A percentile compares a stretch with the other conserved stretches of the same genome.
Evolutionary conservation across 2,113 vertebrate genomes (phyloP).

Genomic region (Pagrus major): DNA sequence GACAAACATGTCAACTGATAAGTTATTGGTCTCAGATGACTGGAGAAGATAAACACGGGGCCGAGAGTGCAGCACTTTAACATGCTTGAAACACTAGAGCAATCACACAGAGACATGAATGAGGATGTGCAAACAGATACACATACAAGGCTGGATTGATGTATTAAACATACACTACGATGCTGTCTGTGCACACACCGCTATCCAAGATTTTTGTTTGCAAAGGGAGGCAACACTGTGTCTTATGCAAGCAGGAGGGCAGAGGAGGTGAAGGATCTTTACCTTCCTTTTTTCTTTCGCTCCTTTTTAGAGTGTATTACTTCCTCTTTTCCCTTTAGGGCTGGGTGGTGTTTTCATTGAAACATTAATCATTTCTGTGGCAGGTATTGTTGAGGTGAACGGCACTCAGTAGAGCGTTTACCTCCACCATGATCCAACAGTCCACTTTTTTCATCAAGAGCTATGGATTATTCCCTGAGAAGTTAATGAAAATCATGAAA

Average conservation of each 20-base stretch:
- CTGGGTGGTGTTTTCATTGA: slow-evolving; percentile 4
- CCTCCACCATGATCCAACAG: too few relatives aligned
- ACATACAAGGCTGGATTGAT: slow-evolving; percentile 30
- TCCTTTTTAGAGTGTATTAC: not conserved
- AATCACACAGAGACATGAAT: slow-evolving; percentile 17
- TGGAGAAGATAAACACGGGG: slow-evolving; percentile 48
- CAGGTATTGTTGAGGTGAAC: not conserved
- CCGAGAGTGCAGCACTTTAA: slow-evolving; percentile 57
- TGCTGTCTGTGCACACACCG: slow-evolving; percentile 13
- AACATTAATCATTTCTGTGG: slow-evolving; percentile 11
- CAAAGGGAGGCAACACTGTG: slow-evolving; percentile 48
- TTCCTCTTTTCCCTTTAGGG: slow-evolving; percentile 22
- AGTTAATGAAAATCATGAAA: too few relatives aligned
- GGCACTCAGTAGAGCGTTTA: too few relatives aligned
- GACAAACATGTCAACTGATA: slow-evolving; percentile 66
- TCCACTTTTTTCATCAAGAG: too few relatives aligned
- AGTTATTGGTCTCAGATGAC: slow-evolving; percentile 65
- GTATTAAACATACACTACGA: slow-evolving; percentile 30
- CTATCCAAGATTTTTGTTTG: slow-evolving; percentile 63
- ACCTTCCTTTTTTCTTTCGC: not conserved
- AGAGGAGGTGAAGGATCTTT: slow-evolving; percentile 40
- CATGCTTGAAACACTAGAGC: slow-evolving; percentile 61
- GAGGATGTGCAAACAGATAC: slow-evolving; percentile 13
- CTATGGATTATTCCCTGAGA: too few relatives aligned
- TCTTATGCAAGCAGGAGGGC: slow-evolving; percentile 48